A percentile compares a stretch with the other conserved stretches of the same genome.
These are phyloP conservation scores for Hypomecis punctinalis DNA, from an alignment of 2,888 invertebrate species.

Conservation along the genomic window DNA sequence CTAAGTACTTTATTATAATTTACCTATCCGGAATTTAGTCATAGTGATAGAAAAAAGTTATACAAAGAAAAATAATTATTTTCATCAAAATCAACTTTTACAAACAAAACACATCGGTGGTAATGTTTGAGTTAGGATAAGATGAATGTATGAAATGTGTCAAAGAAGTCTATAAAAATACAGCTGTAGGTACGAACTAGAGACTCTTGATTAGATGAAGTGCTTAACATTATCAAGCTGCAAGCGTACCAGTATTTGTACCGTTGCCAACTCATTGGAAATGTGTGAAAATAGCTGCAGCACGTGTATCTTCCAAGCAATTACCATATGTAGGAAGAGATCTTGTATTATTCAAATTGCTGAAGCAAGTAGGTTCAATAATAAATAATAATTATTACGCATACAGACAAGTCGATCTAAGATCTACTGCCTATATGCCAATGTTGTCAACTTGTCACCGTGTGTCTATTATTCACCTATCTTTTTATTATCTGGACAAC, in stretches of 20 bases:
- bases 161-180: too few species aligned
- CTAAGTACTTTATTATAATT: too few species aligned
- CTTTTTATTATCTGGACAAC: slow-evolving; percentile 60
- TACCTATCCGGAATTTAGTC: too few species aligned
- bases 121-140: too few species aligned
- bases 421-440: slow-evolving; percentile 18
- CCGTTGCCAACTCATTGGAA: slow-evolving; percentile 13
- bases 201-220: neutral
- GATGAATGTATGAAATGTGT: too few species aligned
- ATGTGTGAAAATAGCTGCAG: slow-evolving; percentile 11
- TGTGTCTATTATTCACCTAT: slow-evolving; percentile 16
- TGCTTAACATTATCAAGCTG: neutral
- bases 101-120: too few species aligned
- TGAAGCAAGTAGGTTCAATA: slow-evolving; percentile 4
- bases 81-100: too few species aligned
- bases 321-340: slow-evolving; percentile 33
- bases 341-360: slow-evolving; percentile 9
- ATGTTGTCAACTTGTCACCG: slow-evolving; percentile 36
- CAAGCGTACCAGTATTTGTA: slow-evolving; percentile 3
- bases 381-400: neutral
- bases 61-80: too few species aligned
- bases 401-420: slow-evolving; percentile 18
- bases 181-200: too few species aligned
- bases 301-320: slow-evolving; percentile 10
- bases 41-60: too few species aligned